Conservation (phyloP, 2,113 vertebrate genomes). For the Corynorhinus townsendii region DNA sequence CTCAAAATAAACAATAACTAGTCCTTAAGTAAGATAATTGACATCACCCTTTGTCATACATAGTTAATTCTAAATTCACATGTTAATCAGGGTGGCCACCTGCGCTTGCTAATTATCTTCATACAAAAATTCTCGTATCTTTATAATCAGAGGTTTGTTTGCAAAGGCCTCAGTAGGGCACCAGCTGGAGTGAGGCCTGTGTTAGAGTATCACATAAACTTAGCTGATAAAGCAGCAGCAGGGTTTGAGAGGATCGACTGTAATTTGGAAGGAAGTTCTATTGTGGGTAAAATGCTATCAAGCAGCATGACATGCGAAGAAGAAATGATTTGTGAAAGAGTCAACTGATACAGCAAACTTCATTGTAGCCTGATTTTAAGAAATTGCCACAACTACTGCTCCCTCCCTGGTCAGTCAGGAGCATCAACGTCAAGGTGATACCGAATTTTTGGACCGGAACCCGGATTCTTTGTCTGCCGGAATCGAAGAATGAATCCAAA, state of each 20-base stretch:
- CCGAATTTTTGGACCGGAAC: too few species aligned
- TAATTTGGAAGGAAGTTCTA: not conserved
- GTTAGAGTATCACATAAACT: too few species aligned
- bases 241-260: not conserved
- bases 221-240: not conserved
- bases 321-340: not conserved
- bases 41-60: not conserved
- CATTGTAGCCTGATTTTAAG: not conserved
- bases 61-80: not conserved
- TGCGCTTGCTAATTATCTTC: not conserved
- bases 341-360: not conserved
- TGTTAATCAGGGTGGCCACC: not conserved
- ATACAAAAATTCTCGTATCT: not conserved
- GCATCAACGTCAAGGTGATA: too few species aligned
- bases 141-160: not conserved
- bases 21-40: not conserved
- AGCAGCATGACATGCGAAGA: too few species aligned
- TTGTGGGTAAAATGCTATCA: not conserved
- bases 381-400: not conserved
- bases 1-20: not conserved
- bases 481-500: too few species aligned
- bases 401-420: not conserved
- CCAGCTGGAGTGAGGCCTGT: not conserved
- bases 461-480: too few species aligned
- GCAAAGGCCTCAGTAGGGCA: not conserved